Evolutionary conservation across 2,888 invertebrate species (phyloP).

Genomic region (Sthenelais limicola): DNA sequence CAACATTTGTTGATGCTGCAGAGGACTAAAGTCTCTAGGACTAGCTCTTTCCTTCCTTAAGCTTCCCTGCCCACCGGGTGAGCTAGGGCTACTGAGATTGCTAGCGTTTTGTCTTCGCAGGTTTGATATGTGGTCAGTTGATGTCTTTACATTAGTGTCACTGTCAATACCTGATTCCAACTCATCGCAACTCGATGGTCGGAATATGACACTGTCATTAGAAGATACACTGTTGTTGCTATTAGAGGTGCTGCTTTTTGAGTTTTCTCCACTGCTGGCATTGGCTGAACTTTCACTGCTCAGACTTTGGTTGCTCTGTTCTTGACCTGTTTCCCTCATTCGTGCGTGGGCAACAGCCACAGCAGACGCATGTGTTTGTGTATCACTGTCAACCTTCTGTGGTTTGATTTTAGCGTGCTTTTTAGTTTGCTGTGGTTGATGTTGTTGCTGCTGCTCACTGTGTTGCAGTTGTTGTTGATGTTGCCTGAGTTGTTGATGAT

Average conservation of each 20-base stretch:
- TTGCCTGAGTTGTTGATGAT: conserved; percentile 38
- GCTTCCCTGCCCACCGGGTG: neutral
- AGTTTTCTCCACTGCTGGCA: conserved; percentile 24
- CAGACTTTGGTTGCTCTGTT: conserved; percentile 43
- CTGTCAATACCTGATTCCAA: conserved; percentile 45
- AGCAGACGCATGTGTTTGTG: conserved; percentile 49
- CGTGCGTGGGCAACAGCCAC: conserved; percentile 13
- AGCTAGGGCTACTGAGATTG: conserved; percentile 23
- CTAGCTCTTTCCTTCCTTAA: neutral
- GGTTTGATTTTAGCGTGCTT: conserved; percentile 24
- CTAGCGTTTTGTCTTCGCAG: conserved; percentile 46
- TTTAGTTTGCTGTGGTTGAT: neutral
- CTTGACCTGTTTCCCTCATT: conserved; percentile 36
- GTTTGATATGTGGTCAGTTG: conserved; percentile 52
- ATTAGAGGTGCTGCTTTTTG: conserved; percentile 48
- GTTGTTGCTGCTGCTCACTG: neutral
- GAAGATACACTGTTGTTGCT: conserved; percentile 62
- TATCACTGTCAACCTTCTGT: conserved; percentile 52
- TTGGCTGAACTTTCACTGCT: conserved; percentile 46
- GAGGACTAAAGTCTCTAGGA: neutral
- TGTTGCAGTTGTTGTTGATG: conserved; percentile 46
- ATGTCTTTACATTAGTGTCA: conserved; percentile 21
- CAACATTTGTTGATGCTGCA: neutral
- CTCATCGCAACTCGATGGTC: conserved; percentile 60
- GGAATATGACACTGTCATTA: conserved; percentile 64